Percentiles rank a stretch among this genome's conserved stretches.
These are phyloP conservation scores for Zaprionus inermis DNA, from an alignment of 1,140 invertebrate species.

Conservation along the genomic window DNA sequence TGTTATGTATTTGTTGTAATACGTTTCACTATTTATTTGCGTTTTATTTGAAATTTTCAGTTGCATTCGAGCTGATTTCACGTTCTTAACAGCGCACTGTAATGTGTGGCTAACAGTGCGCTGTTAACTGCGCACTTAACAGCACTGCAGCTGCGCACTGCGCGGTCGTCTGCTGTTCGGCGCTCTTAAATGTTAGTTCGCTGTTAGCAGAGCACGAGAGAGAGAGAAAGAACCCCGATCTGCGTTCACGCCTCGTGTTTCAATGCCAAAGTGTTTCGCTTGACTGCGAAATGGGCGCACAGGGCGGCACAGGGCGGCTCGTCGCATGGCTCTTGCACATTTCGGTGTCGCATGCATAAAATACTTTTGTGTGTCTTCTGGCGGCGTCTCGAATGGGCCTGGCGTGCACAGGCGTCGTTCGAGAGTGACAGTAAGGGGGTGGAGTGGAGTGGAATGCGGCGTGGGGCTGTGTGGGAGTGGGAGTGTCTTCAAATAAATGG, in stretches of 20 bases:
- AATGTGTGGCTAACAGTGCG: slow-evolving; percentile 5
- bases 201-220: slow-evolving; percentile 43
- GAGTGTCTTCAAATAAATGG: slow-evolving; percentile 22
- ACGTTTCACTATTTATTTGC: too few relatives aligned
- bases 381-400: slow-evolving; percentile 51
- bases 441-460: neutral
- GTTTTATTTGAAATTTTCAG: neutral
- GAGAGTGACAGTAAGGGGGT: neutral
- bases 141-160: slow-evolving; percentile 57
- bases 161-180: too few relatives aligned
- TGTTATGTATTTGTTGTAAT: too few relatives aligned
- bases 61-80: slow-evolving; percentile 2
- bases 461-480: neutral
- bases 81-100: neutral
- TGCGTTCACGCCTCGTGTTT: neutral
- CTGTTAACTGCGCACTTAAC: slow-evolving; percentile 31
- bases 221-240: slow-evolving; percentile 1
- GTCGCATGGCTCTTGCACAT: slow-evolving; percentile 61
- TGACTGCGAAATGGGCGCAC: slow-evolving; percentile 1
- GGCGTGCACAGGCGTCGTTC: slow-evolving; percentile 22
- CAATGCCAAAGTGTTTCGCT: slow-evolving; percentile 38
- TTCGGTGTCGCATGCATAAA: slow-evolving; percentile 52
- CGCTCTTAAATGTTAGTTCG: slow-evolving; percentile 70
- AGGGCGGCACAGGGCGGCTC: slow-evolving; percentile 44
- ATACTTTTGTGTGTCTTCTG: slow-evolving; percentile 46